phyloP scores from a whole-genome alignment of 2,797 vertebrate species.

The Varecia variegata region DNA sequence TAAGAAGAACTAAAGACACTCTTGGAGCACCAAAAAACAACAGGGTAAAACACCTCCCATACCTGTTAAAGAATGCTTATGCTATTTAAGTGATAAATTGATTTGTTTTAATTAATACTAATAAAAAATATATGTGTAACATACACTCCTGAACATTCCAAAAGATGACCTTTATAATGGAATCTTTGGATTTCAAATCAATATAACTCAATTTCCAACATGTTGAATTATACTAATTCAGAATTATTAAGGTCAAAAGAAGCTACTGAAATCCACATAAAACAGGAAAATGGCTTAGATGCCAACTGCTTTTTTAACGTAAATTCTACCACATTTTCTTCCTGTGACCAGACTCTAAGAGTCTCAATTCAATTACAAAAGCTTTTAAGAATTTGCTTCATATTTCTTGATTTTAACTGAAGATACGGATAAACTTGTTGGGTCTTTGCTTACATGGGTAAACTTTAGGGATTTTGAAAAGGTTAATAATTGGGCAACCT shows the following conservation, averaged over 20 bases:
- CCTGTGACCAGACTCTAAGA: background rate
- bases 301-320: background rate
- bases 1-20: constrained; percentile 74
- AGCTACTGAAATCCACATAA: background rate
- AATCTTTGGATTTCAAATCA: background rate
- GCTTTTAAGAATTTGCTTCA: background rate
- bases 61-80: background rate
- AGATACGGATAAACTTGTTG: background rate
- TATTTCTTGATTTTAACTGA: background rate
- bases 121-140: background rate
- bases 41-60: constrained; percentile 53
- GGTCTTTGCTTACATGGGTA: background rate
- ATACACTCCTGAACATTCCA: background rate
- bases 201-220: background rate
- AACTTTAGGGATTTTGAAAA: background rate
- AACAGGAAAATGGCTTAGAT: background rate
- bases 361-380: background rate
- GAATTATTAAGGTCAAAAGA: background rate
- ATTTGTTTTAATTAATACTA: background rate
- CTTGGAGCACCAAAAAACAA: constrained; percentile 76
- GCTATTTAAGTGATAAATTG: background rate
- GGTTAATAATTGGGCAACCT: background rate
- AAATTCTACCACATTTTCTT: background rate
- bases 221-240: background rate
- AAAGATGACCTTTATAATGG: background rate